Evolutionary conservation across 2,888 invertebrate genomes (phyloP).

Genomic region (Aphidius colemani): DNA sequence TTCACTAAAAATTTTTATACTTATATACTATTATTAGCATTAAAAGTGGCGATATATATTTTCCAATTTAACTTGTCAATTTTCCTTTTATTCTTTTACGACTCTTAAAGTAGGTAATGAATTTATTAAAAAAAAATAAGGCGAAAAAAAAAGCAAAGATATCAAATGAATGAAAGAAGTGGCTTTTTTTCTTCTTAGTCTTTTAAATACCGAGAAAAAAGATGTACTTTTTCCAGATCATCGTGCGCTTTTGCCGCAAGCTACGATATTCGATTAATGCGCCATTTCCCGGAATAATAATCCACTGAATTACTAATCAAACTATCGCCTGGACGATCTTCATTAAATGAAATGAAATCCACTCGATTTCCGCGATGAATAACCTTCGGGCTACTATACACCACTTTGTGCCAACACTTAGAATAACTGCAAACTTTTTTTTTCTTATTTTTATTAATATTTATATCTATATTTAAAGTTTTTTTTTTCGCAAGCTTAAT

Average conservation of each 20-base stretch:
- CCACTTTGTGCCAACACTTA: conserved; percentile 9
- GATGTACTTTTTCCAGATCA: neutral
- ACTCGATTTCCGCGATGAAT: conserved; percentile 40
- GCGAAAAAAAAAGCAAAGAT: neutral
- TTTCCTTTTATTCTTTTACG: neutral
- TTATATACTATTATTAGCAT: too few species aligned
- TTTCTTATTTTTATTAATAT: conserved; percentile 9
- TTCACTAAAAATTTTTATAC: neutral
- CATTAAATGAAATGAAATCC: conserved; percentile 37
- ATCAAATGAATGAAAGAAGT: neutral
- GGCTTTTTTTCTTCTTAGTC: neutral
- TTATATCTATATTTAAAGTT: too few species aligned
- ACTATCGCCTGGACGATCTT: conserved; percentile 36
- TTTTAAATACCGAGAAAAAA: neutral
- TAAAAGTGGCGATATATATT: neutral
- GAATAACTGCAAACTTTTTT: conserved; percentile 4
- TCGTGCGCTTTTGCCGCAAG: conserved; percentile 10
- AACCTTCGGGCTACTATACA: conserved; percentile 22
- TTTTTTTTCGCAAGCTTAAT: too few species aligned
- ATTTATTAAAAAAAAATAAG: neutral
- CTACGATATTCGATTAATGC: conserved; percentile 47
- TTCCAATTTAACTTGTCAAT: neutral
- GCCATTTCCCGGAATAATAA: conserved; percentile 44
- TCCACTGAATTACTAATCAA: conserved; percentile 46
- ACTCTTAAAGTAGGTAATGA: neutral